Conservation (phyloP, 2,797 vertebrate genomes). For the Girardinus metallicus region DNA sequence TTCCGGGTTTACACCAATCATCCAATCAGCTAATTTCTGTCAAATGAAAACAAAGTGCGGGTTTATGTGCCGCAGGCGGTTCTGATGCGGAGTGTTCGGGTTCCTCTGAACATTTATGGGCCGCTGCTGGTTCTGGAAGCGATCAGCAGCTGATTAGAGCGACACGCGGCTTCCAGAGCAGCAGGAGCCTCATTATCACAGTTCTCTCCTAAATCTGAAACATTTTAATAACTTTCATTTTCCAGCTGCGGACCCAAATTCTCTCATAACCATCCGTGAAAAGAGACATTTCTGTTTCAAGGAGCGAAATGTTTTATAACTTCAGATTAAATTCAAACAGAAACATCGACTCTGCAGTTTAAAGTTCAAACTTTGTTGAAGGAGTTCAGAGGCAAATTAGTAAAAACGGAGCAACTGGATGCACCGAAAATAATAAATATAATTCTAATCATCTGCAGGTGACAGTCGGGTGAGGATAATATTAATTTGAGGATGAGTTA, state of each 20-base stretch:
- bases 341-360: not conserved
- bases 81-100: not conserved
- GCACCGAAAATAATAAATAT: not conserved
- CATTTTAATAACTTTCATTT: too few relatives aligned
- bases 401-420: too few relatives aligned
- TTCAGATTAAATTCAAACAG: not conserved
- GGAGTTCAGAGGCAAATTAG: too few relatives aligned
- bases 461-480: not conserved
- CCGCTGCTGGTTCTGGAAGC: conserved; percentile 43
- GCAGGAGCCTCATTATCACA: not conserved
- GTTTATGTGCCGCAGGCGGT: not conserved
- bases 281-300: too few relatives aligned
- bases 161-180: conserved; percentile 65
- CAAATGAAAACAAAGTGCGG: not conserved
- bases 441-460: too few relatives aligned
- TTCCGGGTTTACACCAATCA: not conserved
- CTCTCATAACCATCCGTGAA: too few relatives aligned
- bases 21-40: not conserved
- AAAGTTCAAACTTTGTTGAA: too few relatives aligned
- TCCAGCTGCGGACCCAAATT: too few relatives aligned
- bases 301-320: too few relatives aligned
- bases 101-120: not conserved
- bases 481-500: not conserved
- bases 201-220: too few relatives aligned
- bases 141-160: conserved; percentile 82